These are phyloP conservation scores for Cataglyphis rosenhaueri DNA, from an alignment of 2,888 invertebrate species.

Conservation along the genomic window DNA sequence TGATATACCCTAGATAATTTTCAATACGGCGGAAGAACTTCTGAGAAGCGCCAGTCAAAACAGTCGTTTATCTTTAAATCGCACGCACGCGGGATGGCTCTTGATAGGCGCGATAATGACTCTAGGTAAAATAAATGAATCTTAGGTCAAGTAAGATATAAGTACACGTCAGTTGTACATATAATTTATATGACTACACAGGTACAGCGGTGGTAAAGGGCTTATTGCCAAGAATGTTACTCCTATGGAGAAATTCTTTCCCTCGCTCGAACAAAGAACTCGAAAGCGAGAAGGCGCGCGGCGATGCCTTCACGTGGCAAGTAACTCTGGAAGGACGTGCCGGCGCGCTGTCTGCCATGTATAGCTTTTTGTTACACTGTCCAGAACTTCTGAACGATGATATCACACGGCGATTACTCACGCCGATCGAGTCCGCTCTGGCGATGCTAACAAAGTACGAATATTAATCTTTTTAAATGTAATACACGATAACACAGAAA, in stretches of 20 bases:
- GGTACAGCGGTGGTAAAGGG: conserved; percentile 97
- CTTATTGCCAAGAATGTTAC: conserved; percentile 95
- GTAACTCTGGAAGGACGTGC: conserved; percentile 98
- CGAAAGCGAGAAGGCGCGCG: conserved; percentile 97
- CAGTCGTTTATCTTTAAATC: conserved; percentile 96
- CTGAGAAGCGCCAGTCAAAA: conserved; percentile 98
- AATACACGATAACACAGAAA: not conserved
- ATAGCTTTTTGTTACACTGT: conserved; percentile 96
- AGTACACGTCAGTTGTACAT: not conserved
- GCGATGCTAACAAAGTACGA: conserved; percentile 96
- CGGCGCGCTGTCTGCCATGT: conserved; percentile 98
- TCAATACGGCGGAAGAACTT: conserved; percentile 98
- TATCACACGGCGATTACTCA: conserved; percentile 94
- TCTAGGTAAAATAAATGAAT: conserved; percentile 88
- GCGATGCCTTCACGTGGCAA: conserved; percentile 99
- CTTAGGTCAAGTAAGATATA: not conserved
- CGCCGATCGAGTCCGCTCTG: conserved; percentile 97
- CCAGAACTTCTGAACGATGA: conserved; percentile 97
- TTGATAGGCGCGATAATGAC: conserved; percentile 99
- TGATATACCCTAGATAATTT: conserved; percentile 89
- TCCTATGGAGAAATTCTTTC: conserved; percentile 99
- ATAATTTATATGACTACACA: conserved; percentile 77
- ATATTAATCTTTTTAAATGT: conserved; percentile 12
- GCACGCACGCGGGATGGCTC: conserved; percentile 99
- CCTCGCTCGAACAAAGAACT: conserved; percentile 98